A percentile compares a stretch with the other conserved stretches of the same genome.
These are phyloP conservation scores for Pseudopleuronectes americanus DNA, from an alignment of 2,797 vertebrate genomes.

Conservation along the genomic window DNA sequence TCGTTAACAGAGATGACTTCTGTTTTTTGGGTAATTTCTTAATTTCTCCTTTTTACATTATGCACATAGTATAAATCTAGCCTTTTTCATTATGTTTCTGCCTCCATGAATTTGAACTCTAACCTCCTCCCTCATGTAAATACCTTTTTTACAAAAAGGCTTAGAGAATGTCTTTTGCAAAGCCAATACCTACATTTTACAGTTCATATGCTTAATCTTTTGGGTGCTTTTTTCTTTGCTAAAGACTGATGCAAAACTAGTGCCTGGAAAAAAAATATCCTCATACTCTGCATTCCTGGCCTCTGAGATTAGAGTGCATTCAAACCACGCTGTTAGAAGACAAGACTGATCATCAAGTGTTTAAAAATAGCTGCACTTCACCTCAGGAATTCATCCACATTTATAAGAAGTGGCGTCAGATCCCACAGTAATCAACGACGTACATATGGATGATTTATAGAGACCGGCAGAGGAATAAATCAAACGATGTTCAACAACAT, in stretches of 20 bases:
- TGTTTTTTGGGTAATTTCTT: constrained; percentile 20
- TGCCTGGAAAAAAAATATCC: constrained; percentile 50
- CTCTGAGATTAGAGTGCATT: constrained; percentile 33
- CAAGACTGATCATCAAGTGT: constrained; percentile 24
- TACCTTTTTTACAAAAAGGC: constrained; percentile 14
- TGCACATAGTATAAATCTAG: constrained; percentile 33
- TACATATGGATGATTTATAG: neutral
- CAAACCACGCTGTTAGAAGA: constrained; percentile 27
- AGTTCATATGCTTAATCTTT: constrained; percentile 27
- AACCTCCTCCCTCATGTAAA: constrained; percentile 24
- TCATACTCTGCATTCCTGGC: constrained; percentile 43
- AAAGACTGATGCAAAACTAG: constrained; percentile 30
- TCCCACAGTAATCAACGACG: constrained; percentile 32
- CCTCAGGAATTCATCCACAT: constrained; percentile 45
- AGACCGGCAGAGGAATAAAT: neutral
- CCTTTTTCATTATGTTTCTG: constrained; percentile 43
- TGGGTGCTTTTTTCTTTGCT: constrained; percentile 45
- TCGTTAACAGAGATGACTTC: constrained; percentile 34
- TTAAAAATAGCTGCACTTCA: constrained; percentile 41
- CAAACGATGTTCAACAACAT: neutral
- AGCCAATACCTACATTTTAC: constrained; percentile 13
- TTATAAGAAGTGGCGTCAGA: constrained; percentile 33
- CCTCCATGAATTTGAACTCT: constrained; percentile 16
- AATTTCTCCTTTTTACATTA: constrained; percentile 24
- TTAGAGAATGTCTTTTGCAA: constrained; percentile 12